These are phyloP conservation scores for Rana temporaria DNA, from an alignment of 2,113 vertebrate genomes.

Conservation along the genomic window DNA sequence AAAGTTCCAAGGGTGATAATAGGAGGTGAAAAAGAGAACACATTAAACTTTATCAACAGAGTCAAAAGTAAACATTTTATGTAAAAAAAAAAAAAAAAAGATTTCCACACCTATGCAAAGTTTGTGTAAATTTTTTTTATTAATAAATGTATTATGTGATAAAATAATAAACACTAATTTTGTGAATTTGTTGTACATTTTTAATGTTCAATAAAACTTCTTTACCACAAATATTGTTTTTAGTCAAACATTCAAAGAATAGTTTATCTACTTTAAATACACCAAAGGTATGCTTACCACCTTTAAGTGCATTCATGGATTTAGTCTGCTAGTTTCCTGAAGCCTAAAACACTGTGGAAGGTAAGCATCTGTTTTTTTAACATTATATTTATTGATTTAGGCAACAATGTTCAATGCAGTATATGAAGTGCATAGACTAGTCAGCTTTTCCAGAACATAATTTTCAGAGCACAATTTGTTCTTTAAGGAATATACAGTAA, in stretches of 20 bases:
- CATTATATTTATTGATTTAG: constrained; percentile 43
- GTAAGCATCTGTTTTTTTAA: constrained; percentile 36
- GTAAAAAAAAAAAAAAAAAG: too few species aligned
- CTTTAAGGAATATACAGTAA: constrained; percentile 13
- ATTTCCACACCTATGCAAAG: too few species aligned
- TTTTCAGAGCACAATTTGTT: constrained; percentile 1
- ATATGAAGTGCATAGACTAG: constrained; percentile 15
- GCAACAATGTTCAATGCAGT: constrained; percentile 22
- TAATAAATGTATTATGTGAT: too few species aligned
- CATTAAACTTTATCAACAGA: too few species aligned
- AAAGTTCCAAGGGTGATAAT: too few species aligned
- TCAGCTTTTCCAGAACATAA: constrained; percentile 13
- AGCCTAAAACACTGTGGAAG: constrained; percentile 10
- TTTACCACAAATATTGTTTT: neutral
- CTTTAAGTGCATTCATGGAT: constrained; percentile 3
- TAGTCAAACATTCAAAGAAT: neutral
- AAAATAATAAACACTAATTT: too few species aligned
- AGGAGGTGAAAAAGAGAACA: too few species aligned
- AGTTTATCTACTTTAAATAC: neutral
- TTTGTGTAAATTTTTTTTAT: too few species aligned
- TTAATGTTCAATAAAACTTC: neutral
- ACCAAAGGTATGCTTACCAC: neutral
- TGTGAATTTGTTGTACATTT: too few species aligned
- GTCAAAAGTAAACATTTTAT: too few species aligned
- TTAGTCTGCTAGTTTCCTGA: neutral